Percentiles rank a stretch among this genome's conserved stretches.
phyloP scores from a whole-genome alignment of 2,797 vertebrate genomes.

The Macroramphosus scolopax region DNA sequence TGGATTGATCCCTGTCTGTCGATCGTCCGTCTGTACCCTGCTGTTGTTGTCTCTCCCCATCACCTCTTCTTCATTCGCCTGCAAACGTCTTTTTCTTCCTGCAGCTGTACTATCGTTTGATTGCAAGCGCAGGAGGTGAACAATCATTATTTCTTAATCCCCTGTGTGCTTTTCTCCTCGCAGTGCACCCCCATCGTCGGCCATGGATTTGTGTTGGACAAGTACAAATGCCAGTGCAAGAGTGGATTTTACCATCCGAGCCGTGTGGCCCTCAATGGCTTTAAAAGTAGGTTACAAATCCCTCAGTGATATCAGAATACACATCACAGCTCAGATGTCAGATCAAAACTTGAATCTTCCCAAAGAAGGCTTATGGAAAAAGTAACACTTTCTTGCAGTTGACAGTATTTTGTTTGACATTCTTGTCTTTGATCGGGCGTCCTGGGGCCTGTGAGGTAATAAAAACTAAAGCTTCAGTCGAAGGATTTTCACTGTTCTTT shows the following conservation, averaged over 20 bases:
- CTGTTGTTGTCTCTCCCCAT: too few species aligned
- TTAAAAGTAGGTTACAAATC: conserved; percentile 88
- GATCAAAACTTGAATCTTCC: conserved; percentile 37
- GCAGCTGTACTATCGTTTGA: conserved; percentile 8
- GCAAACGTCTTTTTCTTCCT: background rate
- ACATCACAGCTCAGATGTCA: conserved; percentile 33
- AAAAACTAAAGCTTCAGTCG: conserved; percentile 22
- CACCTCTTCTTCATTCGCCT: too few species aligned
- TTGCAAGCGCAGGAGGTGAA: conserved; percentile 1
- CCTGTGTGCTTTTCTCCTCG: conserved; percentile 27
- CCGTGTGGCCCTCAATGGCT: conserved; percentile 88
- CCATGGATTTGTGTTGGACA: conserved; percentile 95
- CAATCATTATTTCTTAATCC: background rate
- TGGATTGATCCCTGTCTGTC: conserved; percentile 7
- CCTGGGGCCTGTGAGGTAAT: conserved; percentile 24
- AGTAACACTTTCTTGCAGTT: conserved; percentile 7
- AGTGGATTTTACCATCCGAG: conserved; percentile 93
- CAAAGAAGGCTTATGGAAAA: conserved; percentile 19
- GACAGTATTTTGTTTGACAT: conserved; percentile 29
- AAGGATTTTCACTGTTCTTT: conserved; percentile 18
- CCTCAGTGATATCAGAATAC: conserved; percentile 34
- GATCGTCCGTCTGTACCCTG: conserved; percentile 10
- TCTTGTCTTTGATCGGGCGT: conserved; percentile 26
- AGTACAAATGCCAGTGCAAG: conserved; percentile 95
- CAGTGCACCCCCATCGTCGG: conserved; percentile 93